phyloP scores from a whole-genome alignment of 2,888 invertebrate genomes.

The Rhingia rostrata region DNA sequence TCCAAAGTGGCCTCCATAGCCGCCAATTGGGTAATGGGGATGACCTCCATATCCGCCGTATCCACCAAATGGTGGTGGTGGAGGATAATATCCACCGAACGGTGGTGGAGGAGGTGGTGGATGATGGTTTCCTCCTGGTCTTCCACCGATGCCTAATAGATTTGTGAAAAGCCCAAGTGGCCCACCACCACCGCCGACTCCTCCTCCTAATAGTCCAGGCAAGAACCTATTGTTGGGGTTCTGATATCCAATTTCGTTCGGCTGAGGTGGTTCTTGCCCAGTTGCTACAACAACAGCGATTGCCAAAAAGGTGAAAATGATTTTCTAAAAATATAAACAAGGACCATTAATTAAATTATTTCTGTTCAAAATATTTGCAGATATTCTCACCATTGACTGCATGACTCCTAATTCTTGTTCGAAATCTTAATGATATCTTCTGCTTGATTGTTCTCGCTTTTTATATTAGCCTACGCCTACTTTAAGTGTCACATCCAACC shows the following conservation, averaged over 20 bases:
- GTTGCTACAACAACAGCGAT: background rate
- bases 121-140: background rate
- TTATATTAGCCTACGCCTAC: background rate
- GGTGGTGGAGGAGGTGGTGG: background rate
- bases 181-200: conserved; percentile 9
- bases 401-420: background rate
- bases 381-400: background rate
- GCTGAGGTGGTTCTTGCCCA: background rate
- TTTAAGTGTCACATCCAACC: background rate
- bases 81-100: conserved; percentile 11
- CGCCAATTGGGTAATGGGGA: conserved; percentile 41
- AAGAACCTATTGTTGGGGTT: conserved; percentile 10
- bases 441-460: background rate
- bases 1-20: conserved; percentile 29
- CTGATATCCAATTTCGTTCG: background rate
- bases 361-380: background rate
- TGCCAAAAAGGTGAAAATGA: background rate
- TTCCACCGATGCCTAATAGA: conserved; percentile 11
- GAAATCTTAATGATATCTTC: background rate
- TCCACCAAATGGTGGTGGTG: background rate
- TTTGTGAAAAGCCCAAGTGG: conserved; percentile 16
- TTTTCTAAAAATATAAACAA: conserved; percentile 5
- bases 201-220: conserved; percentile 23
- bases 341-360: background rate
- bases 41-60: conserved; percentile 8